Evolutionary conservation across 2,888 invertebrate species (phyloP), one percentile per base, ranked within the genome.

Genomic region (Acrobasis repandana): DNA sequence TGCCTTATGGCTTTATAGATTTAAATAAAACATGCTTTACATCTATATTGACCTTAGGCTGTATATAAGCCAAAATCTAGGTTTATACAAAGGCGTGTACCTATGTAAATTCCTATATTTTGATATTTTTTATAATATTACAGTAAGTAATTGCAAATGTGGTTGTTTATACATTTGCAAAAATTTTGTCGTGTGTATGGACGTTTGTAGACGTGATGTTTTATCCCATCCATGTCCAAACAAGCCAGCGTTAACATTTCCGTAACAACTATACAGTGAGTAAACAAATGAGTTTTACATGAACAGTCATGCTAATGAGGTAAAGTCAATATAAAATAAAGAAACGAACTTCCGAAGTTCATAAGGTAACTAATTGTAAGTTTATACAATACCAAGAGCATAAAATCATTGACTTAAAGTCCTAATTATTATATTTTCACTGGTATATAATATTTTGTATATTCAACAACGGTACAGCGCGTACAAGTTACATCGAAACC

Each of bases 331-430:
- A 65, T 67, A 71, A 72, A 78, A 73, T 74, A 76, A 73, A 68
- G 68, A 84, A 85, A 79, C 70, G 91, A 91, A 91, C 91, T 91
- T 91, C 86, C 84, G 77, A 88, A 88, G 91, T 88, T 89, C 91
- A 78, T 74, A 79, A 88, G 91, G 91, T 91, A 91, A 91, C 90
- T 91, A 90, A 89, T 88, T 75, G 77, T 87, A 88, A 83, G 81
- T 83, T 76, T 80, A 82, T 81, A 82, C 72, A 77, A 83, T 82
- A 82, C 72, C 75, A 82, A 83, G 82, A 83, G 82, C 77, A 72
- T 80, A 81, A n/a, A n/a, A 76, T 81, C 77, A 79, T 77, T 75
- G 91, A 90, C 90, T 91, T 89, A 88, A 77, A 90, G 90, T 88
- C 91, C 84, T 86, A 87, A 77, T 73, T 83, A 79, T 76, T 74